Conservation (phyloP, 2,888 invertebrate genomes). For the Ormyrus rosae region DNA sequence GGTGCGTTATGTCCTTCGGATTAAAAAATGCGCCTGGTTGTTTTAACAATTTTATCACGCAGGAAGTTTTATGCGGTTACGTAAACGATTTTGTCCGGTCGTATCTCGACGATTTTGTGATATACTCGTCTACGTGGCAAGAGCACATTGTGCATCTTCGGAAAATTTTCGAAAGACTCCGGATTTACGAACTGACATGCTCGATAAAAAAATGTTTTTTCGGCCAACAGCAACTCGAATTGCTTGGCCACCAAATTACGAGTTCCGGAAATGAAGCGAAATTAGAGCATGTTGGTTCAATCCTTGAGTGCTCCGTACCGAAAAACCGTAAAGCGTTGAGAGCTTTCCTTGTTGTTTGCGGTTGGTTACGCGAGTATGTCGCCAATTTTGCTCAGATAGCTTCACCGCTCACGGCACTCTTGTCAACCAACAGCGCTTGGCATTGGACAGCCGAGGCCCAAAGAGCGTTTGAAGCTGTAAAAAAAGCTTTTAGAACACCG, state of each 20-base stretch:
- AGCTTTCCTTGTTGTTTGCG: constrained; percentile 41
- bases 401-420: background rate
- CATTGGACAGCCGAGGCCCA: background rate
- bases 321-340: background rate
- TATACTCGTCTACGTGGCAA: background rate
- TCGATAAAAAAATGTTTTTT: constrained; percentile 13
- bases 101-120: constrained; percentile 13
- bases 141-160: background rate
- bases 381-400: background rate
- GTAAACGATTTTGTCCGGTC: background rate
- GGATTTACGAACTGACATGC: constrained; percentile 33
- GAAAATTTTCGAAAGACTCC: background rate
- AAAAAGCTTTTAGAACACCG: background rate
- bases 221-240: background rate
- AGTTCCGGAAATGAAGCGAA: background rate
- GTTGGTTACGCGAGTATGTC: constrained; percentile 27
- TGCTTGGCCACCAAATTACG: constrained; percentile 9
- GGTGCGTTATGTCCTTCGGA: too few relatives aligned
- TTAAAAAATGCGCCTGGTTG: too few relatives aligned
- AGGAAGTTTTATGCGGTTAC: too few relatives aligned
- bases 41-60: too few relatives aligned
- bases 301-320: background rate
- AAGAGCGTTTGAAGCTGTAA: background rate
- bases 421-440: background rate
- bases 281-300: background rate